These are phyloP conservation scores for Marmota flaviventris DNA, from an alignment of 2,113 vertebrate species.

Conservation along the genomic window DNA sequence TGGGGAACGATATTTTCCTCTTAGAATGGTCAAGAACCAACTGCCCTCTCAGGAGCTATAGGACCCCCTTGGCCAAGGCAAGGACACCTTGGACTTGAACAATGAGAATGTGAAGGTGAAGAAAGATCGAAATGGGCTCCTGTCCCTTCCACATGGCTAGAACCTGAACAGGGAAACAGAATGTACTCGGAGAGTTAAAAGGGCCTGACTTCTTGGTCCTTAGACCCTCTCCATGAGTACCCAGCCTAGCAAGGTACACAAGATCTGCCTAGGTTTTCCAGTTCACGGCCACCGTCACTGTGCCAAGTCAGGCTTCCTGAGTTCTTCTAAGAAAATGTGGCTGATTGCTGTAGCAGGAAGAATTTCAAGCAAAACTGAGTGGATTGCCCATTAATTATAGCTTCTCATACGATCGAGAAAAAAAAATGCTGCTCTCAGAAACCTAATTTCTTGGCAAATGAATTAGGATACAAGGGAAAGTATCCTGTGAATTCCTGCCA, in stretches of 20 bases:
- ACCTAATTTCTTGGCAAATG: not conserved
- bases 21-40: not conserved
- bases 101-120: not conserved
- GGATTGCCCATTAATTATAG: not conserved
- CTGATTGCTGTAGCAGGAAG: not conserved
- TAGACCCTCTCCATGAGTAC: accelerated
- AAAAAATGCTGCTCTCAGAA: not conserved
- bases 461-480: not conserved
- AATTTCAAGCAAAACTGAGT: not conserved
- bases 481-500: not conserved
- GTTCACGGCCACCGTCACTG: accelerated
- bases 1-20: not conserved
- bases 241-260: accelerated
- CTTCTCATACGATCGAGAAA: not conserved
- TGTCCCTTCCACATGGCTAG: not conserved
- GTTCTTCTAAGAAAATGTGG: not conserved
- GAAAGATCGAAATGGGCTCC: not conserved
- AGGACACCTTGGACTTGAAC: not conserved
- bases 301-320: accelerated
- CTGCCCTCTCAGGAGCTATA: no score
- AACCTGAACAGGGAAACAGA: not conserved
- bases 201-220: no score
- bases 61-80: not conserved
- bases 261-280: accelerated
- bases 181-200: not conserved